phyloP scores from a whole-genome alignment of 2,888 invertebrate genomes.

The Scrobipalpa atriplicella region DNA sequence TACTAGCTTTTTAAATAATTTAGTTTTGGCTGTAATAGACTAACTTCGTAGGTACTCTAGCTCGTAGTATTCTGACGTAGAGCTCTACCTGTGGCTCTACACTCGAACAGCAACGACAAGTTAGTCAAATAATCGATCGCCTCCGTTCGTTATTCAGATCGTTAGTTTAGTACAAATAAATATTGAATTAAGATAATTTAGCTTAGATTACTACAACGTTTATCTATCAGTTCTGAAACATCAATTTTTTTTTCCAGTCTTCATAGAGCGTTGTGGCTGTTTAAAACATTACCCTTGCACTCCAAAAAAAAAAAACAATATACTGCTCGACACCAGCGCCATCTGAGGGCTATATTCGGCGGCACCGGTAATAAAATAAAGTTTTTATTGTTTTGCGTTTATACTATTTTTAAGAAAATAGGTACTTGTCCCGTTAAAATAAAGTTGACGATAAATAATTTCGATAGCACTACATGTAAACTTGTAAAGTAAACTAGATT shows the following conservation, averaged over 20 bases:
- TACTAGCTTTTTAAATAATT: no score
- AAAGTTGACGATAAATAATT: no score
- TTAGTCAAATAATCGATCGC: not conserved
- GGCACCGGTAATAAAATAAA: not conserved
- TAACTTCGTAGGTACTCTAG: no score
- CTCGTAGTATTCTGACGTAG: no score
- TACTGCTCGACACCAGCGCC: not conserved
- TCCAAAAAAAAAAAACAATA: not conserved
- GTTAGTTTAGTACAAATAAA: not conserved
- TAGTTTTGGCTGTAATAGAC: no score
- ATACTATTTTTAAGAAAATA: not conserved
- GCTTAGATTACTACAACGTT: slow-evolving; percentile 1
- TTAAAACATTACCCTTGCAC: not conserved
- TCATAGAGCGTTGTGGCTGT: not conserved
- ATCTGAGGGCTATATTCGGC: not conserved
- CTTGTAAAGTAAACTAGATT: not conserved
- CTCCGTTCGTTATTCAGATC: no score
- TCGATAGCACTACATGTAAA: not conserved
- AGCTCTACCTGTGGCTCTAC: no score
- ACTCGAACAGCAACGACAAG: not conserved
- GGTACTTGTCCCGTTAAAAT: not conserved
- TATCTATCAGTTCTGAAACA: not conserved
- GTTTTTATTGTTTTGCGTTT: not conserved
- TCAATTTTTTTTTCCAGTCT: not conserved
- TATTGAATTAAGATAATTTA: not conserved